phyloP scores from a whole-genome alignment of 2,888 invertebrate genomes.

The Emesis furor region DNA sequence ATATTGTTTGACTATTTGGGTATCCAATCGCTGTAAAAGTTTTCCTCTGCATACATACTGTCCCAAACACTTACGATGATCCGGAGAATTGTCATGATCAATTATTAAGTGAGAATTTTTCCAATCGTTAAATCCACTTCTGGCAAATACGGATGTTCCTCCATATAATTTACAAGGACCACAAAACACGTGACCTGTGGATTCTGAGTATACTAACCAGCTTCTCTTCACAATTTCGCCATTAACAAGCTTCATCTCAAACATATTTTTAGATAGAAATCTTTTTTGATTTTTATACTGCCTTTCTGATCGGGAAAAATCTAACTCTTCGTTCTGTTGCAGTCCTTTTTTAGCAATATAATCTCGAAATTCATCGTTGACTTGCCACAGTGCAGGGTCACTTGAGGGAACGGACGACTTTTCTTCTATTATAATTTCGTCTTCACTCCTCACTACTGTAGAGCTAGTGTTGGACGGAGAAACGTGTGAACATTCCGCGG shows the following conservation, averaged over 20 bases:
- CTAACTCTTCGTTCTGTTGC: constrained; percentile 41
- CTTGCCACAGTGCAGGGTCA: constrained; percentile 15
- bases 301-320: constrained; percentile 6
- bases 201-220: constrained; percentile 34
- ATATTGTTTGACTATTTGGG: too few relatives aligned
- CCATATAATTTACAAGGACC: constrained; percentile 49
- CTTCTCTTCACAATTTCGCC: constrained; percentile 12
- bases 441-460: constrained; percentile 11
- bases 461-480: constrained; percentile 11
- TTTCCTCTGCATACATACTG: too few relatives aligned
- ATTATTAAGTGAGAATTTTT: constrained; percentile 48
- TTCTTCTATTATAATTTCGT: constrained; percentile 33
- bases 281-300: constrained; percentile 14
- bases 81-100: constrained; percentile 11
- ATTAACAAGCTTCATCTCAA: constrained; percentile 19
- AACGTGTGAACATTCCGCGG: constrained; percentile 3
- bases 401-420: constrained; percentile 39
- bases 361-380: constrained; percentile 32
- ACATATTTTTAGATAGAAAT: constrained; percentile 31
- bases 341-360: constrained; percentile 42
- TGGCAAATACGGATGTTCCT: constrained; percentile 45
- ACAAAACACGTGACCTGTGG: constrained; percentile 56
- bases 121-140: constrained; percentile 47
- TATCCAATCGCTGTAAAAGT: too few relatives aligned
- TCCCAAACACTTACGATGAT: too few relatives aligned